Percentiles rank a stretch among this genome's conserved stretches.
phyloP scores from a whole-genome alignment of 1,140 invertebrate genomes.

The Trypoxylus dichotomus region DNA sequence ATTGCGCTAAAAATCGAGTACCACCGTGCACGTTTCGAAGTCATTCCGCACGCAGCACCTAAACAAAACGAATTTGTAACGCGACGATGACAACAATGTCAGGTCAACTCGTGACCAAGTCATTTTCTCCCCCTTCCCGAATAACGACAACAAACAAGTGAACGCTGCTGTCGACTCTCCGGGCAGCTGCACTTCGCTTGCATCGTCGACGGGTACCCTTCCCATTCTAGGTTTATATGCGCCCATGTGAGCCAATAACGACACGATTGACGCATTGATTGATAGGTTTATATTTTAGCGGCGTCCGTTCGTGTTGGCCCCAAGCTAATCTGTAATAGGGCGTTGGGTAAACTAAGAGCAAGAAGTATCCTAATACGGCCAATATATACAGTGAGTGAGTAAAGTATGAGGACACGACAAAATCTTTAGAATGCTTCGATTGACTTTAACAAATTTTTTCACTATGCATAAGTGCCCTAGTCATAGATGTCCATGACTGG shows the following conservation, averaged over 20 bases:
- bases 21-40: constrained; percentile 5
- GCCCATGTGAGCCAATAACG: neutral
- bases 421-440: no score
- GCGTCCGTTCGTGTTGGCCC: constrained; percentile 35
- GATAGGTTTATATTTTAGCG: constrained; percentile 48
- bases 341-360: constrained; percentile 37
- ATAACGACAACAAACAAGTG: neutral
- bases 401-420: constrained; percentile 35
- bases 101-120: constrained; percentile 17
- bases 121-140: neutral
- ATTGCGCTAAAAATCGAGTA: neutral
- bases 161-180: constrained; percentile 29
- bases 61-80: constrained; percentile 18
- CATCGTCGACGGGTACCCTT: neutral
- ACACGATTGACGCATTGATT: constrained; percentile 41
- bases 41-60: constrained; percentile 17
- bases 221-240: neutral
- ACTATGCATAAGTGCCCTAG: no score
- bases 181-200: neutral
- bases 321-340: constrained; percentile 44
- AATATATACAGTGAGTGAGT: no score
- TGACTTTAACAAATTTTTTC: no score
- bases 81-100: constrained; percentile 11
- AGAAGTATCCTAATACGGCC: neutral
- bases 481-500: no score